Percentiles rank a stretch among this genome's conserved stretches.
These are phyloP conservation scores for Cassiopea andromeda DNA, from an alignment of 30 jellyfish, hydroid and myxozoan genomes.

Conservation along the genomic window DNA sequence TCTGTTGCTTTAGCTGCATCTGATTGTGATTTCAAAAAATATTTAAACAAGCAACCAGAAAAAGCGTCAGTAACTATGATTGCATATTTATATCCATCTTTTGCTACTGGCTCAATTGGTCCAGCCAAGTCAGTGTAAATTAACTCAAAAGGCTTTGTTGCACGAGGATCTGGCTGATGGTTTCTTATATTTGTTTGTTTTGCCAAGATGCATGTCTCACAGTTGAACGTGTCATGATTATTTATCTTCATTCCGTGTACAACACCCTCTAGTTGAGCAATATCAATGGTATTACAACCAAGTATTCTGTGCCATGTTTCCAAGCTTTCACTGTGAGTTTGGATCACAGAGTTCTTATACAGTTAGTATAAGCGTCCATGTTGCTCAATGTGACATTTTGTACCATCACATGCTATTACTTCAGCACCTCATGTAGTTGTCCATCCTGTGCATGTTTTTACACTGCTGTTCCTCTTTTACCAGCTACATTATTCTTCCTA, in stretches of 20 bases:
- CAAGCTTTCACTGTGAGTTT: background rate
- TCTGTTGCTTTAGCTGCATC: constrained; percentile 4
- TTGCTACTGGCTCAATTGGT: constrained; percentile 34
- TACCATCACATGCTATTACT: too few relatives aligned
- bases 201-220: constrained; percentile 38
- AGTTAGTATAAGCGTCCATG: too few relatives aligned
- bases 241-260: constrained; percentile 43
- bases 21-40: background rate
- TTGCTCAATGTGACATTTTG: too few relatives aligned
- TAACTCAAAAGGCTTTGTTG: constrained; percentile 9
- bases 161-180: constrained; percentile 8
- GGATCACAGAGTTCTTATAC: too few relatives aligned
- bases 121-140: constrained; percentile 34
- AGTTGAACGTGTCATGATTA: constrained; percentile 20
- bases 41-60: background rate
- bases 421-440: too few relatives aligned
- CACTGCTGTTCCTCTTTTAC: too few relatives aligned
- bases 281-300: constrained; percentile 48
- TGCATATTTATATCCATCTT: constrained; percentile 35
- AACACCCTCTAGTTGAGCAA: constrained; percentile 11
- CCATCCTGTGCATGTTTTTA: too few relatives aligned
- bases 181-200: background rate
- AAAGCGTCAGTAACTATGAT: constrained; percentile 2
- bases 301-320: constrained; percentile 42
- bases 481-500: too few relatives aligned